Percentiles rank a stretch among this genome's conserved stretches.
phyloP scores from a whole-genome alignment of 1,140 invertebrate genomes.

The Thrips palmi region DNA sequence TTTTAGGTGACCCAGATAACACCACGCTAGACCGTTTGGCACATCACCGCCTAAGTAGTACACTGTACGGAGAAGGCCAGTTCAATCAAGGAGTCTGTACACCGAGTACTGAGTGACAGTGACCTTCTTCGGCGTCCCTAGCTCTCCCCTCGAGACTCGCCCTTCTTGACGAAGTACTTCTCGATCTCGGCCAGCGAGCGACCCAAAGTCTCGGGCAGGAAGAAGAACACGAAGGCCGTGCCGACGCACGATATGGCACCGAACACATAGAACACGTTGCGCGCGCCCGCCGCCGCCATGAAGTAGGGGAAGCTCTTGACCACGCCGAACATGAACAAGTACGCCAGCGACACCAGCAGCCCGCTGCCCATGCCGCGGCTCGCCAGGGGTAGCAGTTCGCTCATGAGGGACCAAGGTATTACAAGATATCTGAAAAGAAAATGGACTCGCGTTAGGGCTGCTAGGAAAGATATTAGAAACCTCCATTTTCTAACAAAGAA shows the following conservation, averaged over 20 bases:
- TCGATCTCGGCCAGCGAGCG: slow-evolving; percentile 38
- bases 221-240: slow-evolving; percentile 34
- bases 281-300: slow-evolving; percentile 27
- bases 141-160: too few relatives aligned
- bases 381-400: slow-evolving; percentile 22
- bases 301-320: slow-evolving; percentile 40
- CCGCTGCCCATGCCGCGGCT: slow-evolving; percentile 32
- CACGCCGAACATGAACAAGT: slow-evolving; percentile 40
- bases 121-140: too few relatives aligned
- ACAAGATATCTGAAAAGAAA: too few relatives aligned
- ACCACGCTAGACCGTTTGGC: too few relatives aligned
- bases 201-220: slow-evolving; percentile 55
- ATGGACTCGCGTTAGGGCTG: too few relatives aligned
- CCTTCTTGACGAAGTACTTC: slow-evolving; percentile 21
- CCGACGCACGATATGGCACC: slow-evolving; percentile 33
- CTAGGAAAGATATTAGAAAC: too few relatives aligned
- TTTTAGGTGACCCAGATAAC: too few relatives aligned
- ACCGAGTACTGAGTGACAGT: too few relatives aligned
- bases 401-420: slow-evolving; percentile 43
- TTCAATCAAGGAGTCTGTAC: too few relatives aligned
- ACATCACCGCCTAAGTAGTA: too few relatives aligned
- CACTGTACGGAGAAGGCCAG: too few relatives aligned
- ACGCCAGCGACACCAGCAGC: slow-evolving; percentile 35
- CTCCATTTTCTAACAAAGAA: too few relatives aligned
- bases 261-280: slow-evolving; percentile 40